Conservation (phyloP, 2,888 invertebrate species). For the Archips crataeganus region DNA sequence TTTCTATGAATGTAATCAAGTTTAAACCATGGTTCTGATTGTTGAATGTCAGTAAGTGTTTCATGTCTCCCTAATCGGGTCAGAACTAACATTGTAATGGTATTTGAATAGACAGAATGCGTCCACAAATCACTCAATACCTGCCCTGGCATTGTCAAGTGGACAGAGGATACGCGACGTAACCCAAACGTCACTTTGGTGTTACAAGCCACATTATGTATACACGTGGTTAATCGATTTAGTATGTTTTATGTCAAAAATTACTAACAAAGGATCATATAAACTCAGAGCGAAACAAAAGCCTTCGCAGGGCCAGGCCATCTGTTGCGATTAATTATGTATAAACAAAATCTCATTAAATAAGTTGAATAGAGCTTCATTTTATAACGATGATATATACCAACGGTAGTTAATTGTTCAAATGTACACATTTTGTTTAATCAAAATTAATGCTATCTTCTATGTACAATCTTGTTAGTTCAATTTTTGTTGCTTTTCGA, state of each 20-base stretch:
- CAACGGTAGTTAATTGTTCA: background rate
- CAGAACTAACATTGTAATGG: slow-evolving; percentile 16
- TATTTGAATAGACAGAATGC: slow-evolving; percentile 9
- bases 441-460: background rate
- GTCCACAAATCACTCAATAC: slow-evolving; percentile 30
- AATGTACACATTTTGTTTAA: background rate
- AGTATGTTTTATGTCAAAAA: background rate
- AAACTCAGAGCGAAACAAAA: slow-evolving; percentile 18
- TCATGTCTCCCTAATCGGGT: background rate
- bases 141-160: slow-evolving; percentile 27
- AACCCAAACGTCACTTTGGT: background rate
- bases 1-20: no score
- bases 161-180: background rate
- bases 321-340: slow-evolving; percentile 14
- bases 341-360: slow-evolving; percentile 23
- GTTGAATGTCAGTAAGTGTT: background rate
- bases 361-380: slow-evolving; percentile 23
- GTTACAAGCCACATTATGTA: background rate
- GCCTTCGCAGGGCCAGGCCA: slow-evolving; percentile 15
- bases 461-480: background rate
- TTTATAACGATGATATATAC: slow-evolving; percentile 3
- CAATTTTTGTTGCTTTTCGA: background rate
- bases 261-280: background rate
- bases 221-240: background rate
- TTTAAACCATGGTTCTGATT: no score